Evolutionary conservation across 1,140 invertebrate genomes (phyloP).

Genomic region (Apocrypta bakeri): DNA sequence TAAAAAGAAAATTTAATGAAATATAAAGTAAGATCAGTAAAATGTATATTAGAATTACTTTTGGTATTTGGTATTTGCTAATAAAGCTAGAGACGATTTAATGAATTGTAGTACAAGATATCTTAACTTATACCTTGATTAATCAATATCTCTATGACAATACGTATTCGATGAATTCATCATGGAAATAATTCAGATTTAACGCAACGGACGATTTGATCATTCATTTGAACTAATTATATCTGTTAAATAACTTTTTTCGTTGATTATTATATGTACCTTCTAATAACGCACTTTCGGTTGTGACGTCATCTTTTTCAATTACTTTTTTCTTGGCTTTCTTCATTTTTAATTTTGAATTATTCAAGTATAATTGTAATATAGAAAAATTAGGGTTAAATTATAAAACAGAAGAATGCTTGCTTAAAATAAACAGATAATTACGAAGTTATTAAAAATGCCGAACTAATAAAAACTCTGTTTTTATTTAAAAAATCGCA

Average conservation of each 20-base stretch:
- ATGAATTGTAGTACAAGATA: slow-evolving; percentile 1
- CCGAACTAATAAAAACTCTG: neutral
- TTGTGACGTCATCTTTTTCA: neutral
- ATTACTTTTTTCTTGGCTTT: neutral
- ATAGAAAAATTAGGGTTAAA: neutral
- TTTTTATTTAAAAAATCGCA: slow-evolving; percentile 46
- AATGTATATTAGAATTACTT: neutral
- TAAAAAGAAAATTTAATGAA: slow-evolving; percentile 21
- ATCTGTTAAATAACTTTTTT: too few relatives aligned
- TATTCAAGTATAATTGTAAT: neutral
- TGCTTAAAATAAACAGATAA: neutral
- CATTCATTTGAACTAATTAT: too few relatives aligned
- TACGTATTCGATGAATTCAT: neutral
- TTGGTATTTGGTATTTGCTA: slow-evolving; percentile 9
- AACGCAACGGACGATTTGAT: too few relatives aligned
- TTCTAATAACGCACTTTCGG: neutral
- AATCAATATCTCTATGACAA: slow-evolving; percentile 50
- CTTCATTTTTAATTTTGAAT: neutral
- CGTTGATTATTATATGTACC: neutral
- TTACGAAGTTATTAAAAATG: neutral
- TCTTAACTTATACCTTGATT: neutral
- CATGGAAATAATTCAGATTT: too few relatives aligned
- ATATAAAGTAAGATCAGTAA: neutral
- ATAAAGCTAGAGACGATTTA: neutral
- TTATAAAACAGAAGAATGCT: slow-evolving; percentile 31